Evolutionary conservation across 2,888 invertebrate species (phyloP).

Genomic region (Acleris cristana): DNA sequence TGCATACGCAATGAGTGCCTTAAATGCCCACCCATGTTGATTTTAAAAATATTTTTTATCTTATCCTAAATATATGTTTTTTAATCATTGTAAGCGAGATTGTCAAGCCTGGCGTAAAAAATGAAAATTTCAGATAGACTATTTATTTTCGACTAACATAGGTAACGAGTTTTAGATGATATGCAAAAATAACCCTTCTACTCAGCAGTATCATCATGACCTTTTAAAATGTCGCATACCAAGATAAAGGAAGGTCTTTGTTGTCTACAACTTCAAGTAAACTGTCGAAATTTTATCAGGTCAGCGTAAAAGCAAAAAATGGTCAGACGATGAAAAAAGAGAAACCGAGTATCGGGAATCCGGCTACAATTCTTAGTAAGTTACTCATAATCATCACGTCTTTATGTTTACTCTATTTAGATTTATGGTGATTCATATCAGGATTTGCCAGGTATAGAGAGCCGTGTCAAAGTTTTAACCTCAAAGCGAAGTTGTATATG

Average conservation of each 20-base stretch:
- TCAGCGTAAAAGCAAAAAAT: constrained; percentile 20
- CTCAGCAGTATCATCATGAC: neutral
- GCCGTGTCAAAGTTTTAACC: neutral
- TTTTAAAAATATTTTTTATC: constrained; percentile 2
- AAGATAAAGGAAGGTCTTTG: constrained; percentile 18
- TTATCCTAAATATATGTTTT: neutral
- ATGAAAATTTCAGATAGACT: too few relatives aligned
- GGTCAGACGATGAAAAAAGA: constrained; percentile 19
- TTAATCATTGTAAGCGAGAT: too few relatives aligned
- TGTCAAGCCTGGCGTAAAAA: too few relatives aligned
- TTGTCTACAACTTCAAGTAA: constrained; percentile 6
- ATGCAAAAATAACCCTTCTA: constrained; percentile 6
- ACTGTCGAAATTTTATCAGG: constrained; percentile 18
- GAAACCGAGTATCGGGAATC: constrained; percentile 18
- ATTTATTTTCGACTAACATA: too few relatives aligned
- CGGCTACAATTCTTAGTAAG: constrained; percentile 25
- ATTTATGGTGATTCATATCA: constrained; percentile 22
- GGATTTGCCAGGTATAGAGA: neutral
- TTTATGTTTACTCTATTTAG: constrained; percentile 11
- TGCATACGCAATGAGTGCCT: constrained; percentile 21
- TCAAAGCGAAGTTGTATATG: too few relatives aligned
- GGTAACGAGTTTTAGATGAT: too few relatives aligned
- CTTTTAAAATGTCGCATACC: constrained; percentile 4
- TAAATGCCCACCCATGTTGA: constrained; percentile 23
- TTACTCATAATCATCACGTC: constrained; percentile 24